phyloP scores from a whole-genome alignment of 2,888 invertebrate species.

The Miltochrista miniata region DNA sequence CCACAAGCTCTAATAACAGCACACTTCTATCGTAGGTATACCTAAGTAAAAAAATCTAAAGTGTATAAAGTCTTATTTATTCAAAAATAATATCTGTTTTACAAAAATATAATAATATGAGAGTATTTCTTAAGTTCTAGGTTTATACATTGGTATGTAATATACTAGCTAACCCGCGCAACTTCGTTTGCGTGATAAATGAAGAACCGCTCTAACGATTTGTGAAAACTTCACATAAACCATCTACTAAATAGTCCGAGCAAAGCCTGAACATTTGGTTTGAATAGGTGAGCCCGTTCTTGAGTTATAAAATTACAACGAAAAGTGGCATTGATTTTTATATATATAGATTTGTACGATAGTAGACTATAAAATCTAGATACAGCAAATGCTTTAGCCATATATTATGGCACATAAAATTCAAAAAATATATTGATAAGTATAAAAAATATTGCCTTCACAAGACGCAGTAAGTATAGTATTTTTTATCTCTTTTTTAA shows the following conservation, averaged over 20 bases:
- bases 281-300: too few species aligned
- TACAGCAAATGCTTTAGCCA: constrained; percentile 15
- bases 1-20: too few species aligned
- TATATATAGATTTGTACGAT: neutral
- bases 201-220: too few species aligned
- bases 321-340: too few species aligned
- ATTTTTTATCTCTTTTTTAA: too few species aligned
- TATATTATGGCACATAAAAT: constrained; percentile 14
- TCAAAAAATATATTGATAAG: neutral
- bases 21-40: neutral
- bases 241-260: too few species aligned
- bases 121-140: neutral
- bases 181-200: too few species aligned
- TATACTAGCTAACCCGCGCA: too few species aligned
- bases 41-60: neutral
- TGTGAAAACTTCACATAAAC: too few species aligned
- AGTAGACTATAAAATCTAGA: constrained; percentile 5
- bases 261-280: too few species aligned
- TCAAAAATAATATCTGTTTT: neutral
- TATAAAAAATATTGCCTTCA: neutral
- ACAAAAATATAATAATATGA: neutral
- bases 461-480: too few species aligned
- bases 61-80: neutral
- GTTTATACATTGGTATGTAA: neutral
- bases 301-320: too few species aligned